These are phyloP conservation scores for Trachemys scripta DNA, from an alignment of 2,113 vertebrate species.

Conservation along the genomic window DNA sequence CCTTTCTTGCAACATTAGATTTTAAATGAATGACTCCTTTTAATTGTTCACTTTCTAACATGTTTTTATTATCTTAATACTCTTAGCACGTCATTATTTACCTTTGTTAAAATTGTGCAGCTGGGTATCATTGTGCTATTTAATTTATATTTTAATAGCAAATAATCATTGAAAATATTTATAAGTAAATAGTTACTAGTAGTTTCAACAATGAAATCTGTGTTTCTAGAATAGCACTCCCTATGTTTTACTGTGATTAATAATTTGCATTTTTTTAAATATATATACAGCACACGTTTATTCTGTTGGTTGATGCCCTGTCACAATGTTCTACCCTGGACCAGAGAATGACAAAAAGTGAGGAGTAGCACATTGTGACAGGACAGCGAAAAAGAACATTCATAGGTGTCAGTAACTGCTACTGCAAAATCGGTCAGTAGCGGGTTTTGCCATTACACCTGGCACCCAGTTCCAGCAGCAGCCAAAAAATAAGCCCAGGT, in stretches of 20 bases:
- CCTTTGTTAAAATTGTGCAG: background rate
- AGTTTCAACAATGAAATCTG: background rate
- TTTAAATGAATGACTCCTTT: too few species aligned
- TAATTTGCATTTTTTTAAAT: background rate
- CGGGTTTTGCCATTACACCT: too few species aligned
- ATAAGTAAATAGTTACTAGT: background rate
- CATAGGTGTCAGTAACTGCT: too few species aligned
- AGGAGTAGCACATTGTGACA: background rate
- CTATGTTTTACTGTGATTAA: background rate
- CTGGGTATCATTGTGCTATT: background rate
- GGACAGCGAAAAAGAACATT: too few species aligned
- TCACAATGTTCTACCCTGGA: background rate
- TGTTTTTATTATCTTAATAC: background rate
- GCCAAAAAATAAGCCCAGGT: too few species aligned
- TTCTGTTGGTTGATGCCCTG: background rate
- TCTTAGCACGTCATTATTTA: background rate
- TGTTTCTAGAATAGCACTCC: background rate
- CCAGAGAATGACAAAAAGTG: background rate
- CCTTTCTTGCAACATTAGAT: too few species aligned
- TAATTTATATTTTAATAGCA: background rate
- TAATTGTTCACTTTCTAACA: background rate
- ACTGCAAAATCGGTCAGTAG: too few species aligned
- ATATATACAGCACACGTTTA: background rate
- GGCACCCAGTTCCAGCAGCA: too few species aligned
- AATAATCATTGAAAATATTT: background rate